Conservation (phyloP, 2,797 vertebrate species). For the Lophotriccus pileatus region DNA sequence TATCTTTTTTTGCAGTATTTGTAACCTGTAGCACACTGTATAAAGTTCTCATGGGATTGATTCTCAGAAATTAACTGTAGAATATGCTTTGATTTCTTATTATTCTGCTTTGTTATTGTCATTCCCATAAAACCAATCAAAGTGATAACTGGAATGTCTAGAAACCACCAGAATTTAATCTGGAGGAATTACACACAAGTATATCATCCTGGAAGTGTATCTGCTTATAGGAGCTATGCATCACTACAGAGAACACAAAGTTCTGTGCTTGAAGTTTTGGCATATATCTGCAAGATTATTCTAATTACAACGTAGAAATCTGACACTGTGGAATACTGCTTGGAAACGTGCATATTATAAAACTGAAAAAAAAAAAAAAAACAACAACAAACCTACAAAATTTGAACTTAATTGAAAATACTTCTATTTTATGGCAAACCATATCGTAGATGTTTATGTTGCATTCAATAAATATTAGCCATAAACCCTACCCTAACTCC, state of each 20-base stretch:
- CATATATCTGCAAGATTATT: neutral
- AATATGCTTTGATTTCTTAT: neutral
- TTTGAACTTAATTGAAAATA: neutral
- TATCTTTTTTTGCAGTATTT: neutral
- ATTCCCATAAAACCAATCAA: conserved; percentile 2
- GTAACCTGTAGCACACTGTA: neutral
- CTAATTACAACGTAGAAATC: neutral
- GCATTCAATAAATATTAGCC: neutral
- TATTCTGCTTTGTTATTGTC: neutral
- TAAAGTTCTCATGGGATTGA: neutral
- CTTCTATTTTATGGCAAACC: neutral
- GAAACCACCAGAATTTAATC: conserved; percentile 17
- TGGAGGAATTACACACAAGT: neutral
- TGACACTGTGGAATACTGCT: neutral
- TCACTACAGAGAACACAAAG: neutral
- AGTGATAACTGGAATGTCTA: neutral
- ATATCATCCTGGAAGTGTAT: neutral
- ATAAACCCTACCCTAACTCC: neutral
- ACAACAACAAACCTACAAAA: neutral
- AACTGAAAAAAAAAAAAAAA: neutral
- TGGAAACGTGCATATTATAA: neutral
- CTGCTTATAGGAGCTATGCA: neutral
- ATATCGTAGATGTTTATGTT: neutral
- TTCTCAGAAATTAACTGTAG: neutral
- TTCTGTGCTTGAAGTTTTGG: neutral